Percentiles rank a stretch among this genome's conserved stretches.
These are phyloP conservation scores for Spinus olivaceus DNA, from an alignment of 2,797 vertebrate genomes.

Conservation along the genomic window DNA sequence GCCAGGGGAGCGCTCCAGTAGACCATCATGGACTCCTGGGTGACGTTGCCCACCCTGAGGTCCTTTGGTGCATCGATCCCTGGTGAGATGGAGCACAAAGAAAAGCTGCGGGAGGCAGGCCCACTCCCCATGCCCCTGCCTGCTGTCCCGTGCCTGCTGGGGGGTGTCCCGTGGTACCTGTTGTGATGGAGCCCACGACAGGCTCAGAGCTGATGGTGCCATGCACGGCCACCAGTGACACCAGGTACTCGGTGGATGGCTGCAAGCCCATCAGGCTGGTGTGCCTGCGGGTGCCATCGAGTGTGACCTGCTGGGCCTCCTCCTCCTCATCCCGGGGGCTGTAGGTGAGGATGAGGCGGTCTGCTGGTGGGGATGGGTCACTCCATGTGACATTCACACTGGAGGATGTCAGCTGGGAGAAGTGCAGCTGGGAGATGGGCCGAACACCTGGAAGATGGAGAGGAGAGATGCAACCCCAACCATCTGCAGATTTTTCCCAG, in stretches of 20 bases:
- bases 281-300: conserved; percentile 87
- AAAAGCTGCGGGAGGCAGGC: conserved; percentile 1
- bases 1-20: conserved; percentile 88
- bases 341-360: conserved; percentile 91
- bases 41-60: conserved; percentile 84
- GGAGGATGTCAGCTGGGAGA: conserved; percentile 92
- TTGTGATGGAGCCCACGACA: conserved; percentile 85
- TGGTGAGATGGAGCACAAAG: conserved; percentile 47
- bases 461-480: not conserved
- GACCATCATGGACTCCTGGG: conserved; percentile 84
- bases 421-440: conserved; percentile 92
- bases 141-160: not conserved
- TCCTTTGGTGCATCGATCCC: conserved; percentile 91
- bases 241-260: conserved; percentile 88
- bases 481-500: not conserved
- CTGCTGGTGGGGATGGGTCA: conserved; percentile 90
- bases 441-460: conserved; percentile 85
- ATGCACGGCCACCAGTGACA: conserved; percentile 90
- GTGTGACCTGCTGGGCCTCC: conserved; percentile 81
- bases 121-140: not conserved
- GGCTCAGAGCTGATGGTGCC: conserved; percentile 86
- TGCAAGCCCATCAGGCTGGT: conserved; percentile 83
- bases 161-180: conserved; percentile 77
- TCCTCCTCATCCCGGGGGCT: conserved; percentile 83
- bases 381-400: conserved; percentile 91